Evolutionary conservation across 2,888 invertebrate genomes (phyloP), one percentile per base, ranked within the genome.

Genomic region (Drosophila kokeensis): DNA sequence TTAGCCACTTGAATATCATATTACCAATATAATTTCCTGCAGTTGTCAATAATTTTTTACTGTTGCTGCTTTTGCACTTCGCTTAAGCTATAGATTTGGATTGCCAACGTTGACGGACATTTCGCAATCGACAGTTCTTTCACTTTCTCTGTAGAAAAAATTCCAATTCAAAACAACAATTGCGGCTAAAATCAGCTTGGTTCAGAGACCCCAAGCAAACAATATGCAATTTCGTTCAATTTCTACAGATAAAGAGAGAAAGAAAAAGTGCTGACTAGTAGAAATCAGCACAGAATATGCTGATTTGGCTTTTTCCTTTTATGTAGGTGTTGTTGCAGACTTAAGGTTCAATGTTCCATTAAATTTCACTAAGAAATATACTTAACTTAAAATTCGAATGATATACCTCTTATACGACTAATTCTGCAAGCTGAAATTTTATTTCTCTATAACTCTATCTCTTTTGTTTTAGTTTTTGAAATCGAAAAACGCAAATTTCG

Each of bases 121-220:
- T 80, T 86, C 62, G 89, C 72, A 88, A 88, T 62, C 59, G 50
- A 10, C 40, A 40, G 24, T 45, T 60, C 18, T 38, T 38, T 49
- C 30, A 45, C 62, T 55, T 57, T 67, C 45, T 61, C 27, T 24
- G 30, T 29, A 2, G 15, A 48, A 24, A 24, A 36, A 42, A 55
- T 42, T 32, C 2, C 24, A 68, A 42, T 59, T 49, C 42, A 64
- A 62, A 59, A 45, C 27, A 38, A 50, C 3, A 36, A 40, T 54
- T 38, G 13, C 30, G 24, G 24, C 18, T 21, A 38, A 34, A 34
- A 32, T 29, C n/a, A 24, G 27, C 29, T 42, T 30, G 60, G 76
- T 77, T 77, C 76, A 79, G 65, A 79, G 79, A 79, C 69, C 79
- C 11, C 62, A 57, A 4, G 3, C 4, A 5, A 42, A n/a, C 36